Evolutionary conservation across 1,140 invertebrate genomes (phyloP).

Genomic region (Teleopsis dalmanni): DNA sequence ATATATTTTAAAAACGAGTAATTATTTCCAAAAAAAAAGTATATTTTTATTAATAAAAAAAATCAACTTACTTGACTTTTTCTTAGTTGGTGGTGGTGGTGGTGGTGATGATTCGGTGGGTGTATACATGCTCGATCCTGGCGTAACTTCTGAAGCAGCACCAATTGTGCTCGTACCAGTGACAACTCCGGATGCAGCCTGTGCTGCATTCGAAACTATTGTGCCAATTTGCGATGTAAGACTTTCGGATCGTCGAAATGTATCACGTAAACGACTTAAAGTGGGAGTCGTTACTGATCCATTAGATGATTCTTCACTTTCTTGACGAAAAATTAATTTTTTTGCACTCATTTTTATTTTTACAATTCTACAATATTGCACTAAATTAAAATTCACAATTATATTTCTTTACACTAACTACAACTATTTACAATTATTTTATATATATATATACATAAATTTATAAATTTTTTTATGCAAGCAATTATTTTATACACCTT

Average conservation of each 20-base stretch:
- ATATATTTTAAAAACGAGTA: not conserved
- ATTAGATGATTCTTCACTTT: slow-evolving; percentile 29
- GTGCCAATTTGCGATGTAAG: slow-evolving; percentile 35
- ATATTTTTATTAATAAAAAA: no score
- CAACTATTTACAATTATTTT: no score
- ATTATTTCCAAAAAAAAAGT: no score
- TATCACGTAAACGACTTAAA: slow-evolving; percentile 35
- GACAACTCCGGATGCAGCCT: slow-evolving; percentile 28
- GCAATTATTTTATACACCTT: no score
- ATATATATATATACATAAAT: no score
- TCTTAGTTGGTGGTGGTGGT: slow-evolving; percentile 19
- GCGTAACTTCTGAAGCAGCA: slow-evolving; percentile 6
- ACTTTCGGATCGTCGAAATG: slow-evolving; percentile 36
- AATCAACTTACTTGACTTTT: slow-evolving; percentile 33
- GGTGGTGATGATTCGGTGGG: slow-evolving; percentile 12
- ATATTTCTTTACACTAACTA: no score
- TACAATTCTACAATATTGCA: no score
- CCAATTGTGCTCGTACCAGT: slow-evolving; percentile 29
- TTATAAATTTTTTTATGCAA: no score
- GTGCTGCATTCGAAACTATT: slow-evolving; percentile 33
- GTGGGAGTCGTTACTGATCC: slow-evolving; percentile 23
- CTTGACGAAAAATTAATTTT: slow-evolving; percentile 32
- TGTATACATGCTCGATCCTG: no score
- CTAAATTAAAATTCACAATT: no score
- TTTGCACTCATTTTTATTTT: slow-evolving; percentile 33